Base-by-base conservation (phyloP, 2,888 invertebrate species). In the Drosophila histrio region DNA sequence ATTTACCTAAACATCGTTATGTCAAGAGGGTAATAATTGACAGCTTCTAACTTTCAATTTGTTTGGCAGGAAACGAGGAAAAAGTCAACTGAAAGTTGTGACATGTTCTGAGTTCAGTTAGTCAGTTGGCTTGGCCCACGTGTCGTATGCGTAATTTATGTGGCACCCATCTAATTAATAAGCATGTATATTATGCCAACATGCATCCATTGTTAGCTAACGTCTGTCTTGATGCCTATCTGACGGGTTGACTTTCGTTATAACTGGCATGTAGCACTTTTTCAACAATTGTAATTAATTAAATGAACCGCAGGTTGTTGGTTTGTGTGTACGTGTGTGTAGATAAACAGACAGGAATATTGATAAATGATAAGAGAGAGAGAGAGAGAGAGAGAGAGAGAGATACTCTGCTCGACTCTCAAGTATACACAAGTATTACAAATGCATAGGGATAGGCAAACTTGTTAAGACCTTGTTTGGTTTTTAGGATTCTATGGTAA, bases 121-220 rank as follows among this genome's bases (percentile, higher is more conserved):
- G 24, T 15, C 43, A 26, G 57, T 43, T 36, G 53, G 26, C 3
- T 2, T 24, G 46, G 46, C 32, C 38, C 58, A 58, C 66, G 43
- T 67, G 46, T 49, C 79, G 79, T 65, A 70, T 83, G 49, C 65
- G 61, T 79, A 76, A 83, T 86, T 82, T 57, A 76, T 76, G 79
- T 44, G 44, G 34, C 77, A 60, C 28, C 36, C 60, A 72, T 67
- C 65, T 70, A 70, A 88, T 82, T 82, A 88, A 88, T 76, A 83
- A 59, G 50, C 75, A 43, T 36, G 61, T 53, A 24, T 43, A 61
- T 41, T 57, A 61, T 52, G 54, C 54, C 50, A 54, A 49, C 30
- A 60, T 26, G 49, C 62, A 50, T 60, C 39, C 58, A 39, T 53
- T 67, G 66, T 24, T 57, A 24, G 34, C 49, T 46, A 39, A 60